Evolutionary conservation across 2,888 invertebrate species (phyloP), one percentile per base, ranked within the genome.

Genomic region (Ligdia adustata): DNA sequence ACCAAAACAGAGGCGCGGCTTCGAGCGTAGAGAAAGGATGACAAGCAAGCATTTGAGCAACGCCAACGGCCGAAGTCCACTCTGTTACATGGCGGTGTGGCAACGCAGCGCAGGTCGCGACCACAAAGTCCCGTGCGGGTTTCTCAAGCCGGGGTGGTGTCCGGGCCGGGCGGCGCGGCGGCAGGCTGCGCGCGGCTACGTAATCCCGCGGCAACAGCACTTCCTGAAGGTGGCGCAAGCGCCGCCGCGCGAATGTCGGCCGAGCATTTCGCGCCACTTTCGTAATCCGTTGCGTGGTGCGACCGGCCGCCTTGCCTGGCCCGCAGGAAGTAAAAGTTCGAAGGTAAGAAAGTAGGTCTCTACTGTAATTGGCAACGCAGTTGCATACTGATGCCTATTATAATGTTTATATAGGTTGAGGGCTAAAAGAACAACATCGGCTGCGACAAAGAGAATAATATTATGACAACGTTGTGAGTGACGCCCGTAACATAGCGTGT

Each of bases 271-370:
- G 89, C 89, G 89, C 87, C 83, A 88, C 88, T 89, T 87, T 90
- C 89, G 89, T 87, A 88, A 90, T 84, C 78, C 79, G 81, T 87
- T 88, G 88, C 87, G 88, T 87, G 82, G 89, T 76, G 80, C 86
- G 83, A 79, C 82, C 84, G 84, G 82, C 59, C 79, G 82, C 78
- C 82, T 75, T 69, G 85, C 80, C 79, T 73, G 83, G 84, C 83
- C 87, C 88, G 87, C 87, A 90, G 90, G 90, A 90, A 90, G 90
- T 90, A 90, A 90, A 89, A 90, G 90, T 90, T 90, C 89, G 88
- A 88, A 89, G 90, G 87, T 89, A 89, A 87, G 90, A 89, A 90
- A 90, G 89, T 89, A 87, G 90, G 90, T 89, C 89, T 87, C 85
- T 76, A 64, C 79, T 86, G 84, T 84, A 88, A 87, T 88, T 88